Base-by-base conservation (phyloP, 1,140 invertebrate species). In the Drosophila sucinea region DNA sequence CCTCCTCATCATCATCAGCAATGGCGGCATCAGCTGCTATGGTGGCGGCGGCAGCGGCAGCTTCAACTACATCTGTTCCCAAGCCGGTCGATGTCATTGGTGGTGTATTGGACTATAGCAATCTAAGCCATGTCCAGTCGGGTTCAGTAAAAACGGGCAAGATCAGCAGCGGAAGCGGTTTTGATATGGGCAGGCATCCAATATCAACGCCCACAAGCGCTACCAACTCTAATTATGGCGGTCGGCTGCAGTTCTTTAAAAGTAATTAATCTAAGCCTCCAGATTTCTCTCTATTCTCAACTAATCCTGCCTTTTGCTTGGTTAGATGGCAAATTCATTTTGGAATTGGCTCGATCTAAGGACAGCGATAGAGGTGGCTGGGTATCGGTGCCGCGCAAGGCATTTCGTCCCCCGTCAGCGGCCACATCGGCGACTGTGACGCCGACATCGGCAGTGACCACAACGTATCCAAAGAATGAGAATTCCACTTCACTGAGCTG, bases 371-470 rank as follows among this genome's bases (percentile, higher is more conserved):
- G 95, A 69, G 94, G 95, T 4, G 96, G 96, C 23, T 97, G 97
- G 97, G 96, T 97, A 81, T 96, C 96, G 41, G 96, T 97, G 70
- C 96, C 96, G 61, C 95, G 96, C 79, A 97, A 97, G 92, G 96
- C 96, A 57, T 97, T 96, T 93, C 97, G 96, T 94, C 96, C 96
- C 69, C 96, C 95, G 32, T 94, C 95, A 76, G 90, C 90, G 8
- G 89, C 90, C 54, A 91, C 90, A 51, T 91, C 90, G 51, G 91
- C 90, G 5, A 91, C 90, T 4, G 90, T 91, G 44, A 93, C 94
- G 70, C 93, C 96, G 44, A 93, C 95, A 76, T 90, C 90, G 11
- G 84, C 90, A 58, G 79, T 87, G 54, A 94, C 94, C 68, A 95
- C 93, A 77, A 73, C 81, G 75, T 90, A 87, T 89, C 85, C 79